phyloP scores from a whole-genome alignment of 2,113 vertebrate species.

The Orcinus orca region DNA sequence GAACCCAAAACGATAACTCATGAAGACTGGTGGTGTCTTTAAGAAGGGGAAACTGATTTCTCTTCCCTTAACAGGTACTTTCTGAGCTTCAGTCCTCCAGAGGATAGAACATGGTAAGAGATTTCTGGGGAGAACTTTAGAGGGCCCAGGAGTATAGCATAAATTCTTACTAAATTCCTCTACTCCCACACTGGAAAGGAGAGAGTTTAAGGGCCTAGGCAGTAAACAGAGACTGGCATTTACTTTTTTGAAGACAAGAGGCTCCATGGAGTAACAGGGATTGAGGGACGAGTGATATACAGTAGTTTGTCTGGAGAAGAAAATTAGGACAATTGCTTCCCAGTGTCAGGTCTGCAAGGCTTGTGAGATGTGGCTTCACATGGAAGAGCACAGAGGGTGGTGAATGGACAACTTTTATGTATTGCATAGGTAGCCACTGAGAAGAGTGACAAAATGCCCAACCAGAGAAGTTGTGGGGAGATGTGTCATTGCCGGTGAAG shows the following conservation, averaged over 20 bases:
- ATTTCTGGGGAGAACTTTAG: neutral
- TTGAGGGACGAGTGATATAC: neutral
- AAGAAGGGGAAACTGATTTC: neutral
- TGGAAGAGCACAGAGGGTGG: neutral
- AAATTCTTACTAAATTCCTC: neutral
- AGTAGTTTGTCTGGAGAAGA: neutral
- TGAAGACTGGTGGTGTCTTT: neutral
- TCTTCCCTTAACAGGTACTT: neutral
- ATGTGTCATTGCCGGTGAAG: neutral
- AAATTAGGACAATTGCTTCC: neutral
- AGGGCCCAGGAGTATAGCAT: neutral
- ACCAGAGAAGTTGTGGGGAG: neutral
- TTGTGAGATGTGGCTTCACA: neutral
- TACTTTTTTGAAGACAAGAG: neutral
- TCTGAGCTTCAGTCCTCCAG: neutral
- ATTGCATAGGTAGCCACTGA: neutral
- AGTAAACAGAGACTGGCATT: neutral
- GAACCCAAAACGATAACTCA: neutral
- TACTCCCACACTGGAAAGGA: neutral
- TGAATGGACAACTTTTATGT: neutral
- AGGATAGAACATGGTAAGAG: neutral
- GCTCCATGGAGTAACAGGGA: neutral
- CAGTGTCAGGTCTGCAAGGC: neutral
- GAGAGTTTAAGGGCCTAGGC: neutral
- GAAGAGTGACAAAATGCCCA: neutral